Conservation (phyloP, 2,113 vertebrate genomes). For the Tetrax tetrax region DNA sequence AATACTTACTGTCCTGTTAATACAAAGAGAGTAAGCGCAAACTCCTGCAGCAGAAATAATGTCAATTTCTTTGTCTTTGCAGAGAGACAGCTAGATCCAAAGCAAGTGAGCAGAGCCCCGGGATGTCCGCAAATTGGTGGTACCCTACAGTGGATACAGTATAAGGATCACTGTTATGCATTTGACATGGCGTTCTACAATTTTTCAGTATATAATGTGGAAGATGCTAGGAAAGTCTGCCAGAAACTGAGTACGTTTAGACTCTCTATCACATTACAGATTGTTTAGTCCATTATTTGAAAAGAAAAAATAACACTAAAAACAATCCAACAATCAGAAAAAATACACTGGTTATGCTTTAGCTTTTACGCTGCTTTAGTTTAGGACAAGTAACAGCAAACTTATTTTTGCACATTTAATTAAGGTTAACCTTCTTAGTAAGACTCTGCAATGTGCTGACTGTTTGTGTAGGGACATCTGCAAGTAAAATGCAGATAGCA, state of each 20-base stretch:
- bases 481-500: not conserved
- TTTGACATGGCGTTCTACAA: constrained; percentile 85
- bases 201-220: constrained; percentile 79
- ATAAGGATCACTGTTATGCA: constrained; percentile 83
- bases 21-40: not conserved
- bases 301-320: not conserved
- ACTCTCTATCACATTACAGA: not conserved
- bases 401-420: not conserved
- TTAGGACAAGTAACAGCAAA: not conserved
- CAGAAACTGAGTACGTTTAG: constrained; percentile 80
- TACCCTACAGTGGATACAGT: constrained; percentile 81
- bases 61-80: constrained; percentile 27
- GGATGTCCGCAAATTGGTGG: constrained; percentile 75
- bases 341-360: not conserved
- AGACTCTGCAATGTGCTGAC: not conserved
- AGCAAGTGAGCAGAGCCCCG: constrained; percentile 6
- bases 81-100: constrained; percentile 46
- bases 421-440: not conserved
- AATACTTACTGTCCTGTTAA: not conserved
- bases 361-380: not conserved
- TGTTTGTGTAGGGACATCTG: rapidly evolving
- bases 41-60: not conserved
- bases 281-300: not conserved
- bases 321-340: not conserved
- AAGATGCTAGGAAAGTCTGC: constrained; percentile 82